Evolutionary conservation across 2,113 vertebrate genomes (phyloP).

Genomic region (Ivindomyrus marchei): DNA sequence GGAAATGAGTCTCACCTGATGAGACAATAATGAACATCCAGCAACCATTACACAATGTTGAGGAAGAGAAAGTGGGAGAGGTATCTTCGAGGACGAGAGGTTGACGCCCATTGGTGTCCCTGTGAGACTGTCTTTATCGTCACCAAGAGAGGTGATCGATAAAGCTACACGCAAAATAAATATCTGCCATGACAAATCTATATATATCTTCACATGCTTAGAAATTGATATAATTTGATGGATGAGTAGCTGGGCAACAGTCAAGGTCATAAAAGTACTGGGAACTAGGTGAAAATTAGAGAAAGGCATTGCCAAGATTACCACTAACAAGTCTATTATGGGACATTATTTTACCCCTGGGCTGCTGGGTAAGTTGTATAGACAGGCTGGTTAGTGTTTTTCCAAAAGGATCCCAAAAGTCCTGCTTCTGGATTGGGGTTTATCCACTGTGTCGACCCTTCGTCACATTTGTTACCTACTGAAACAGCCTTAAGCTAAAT

Average conservation of each 20-base stretch:
- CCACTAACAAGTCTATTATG: not conserved
- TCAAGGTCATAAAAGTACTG: not conserved
- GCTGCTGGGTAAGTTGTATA: not conserved
- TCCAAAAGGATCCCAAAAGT: not conserved
- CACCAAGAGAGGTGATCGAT: not conserved
- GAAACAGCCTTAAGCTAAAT: not conserved
- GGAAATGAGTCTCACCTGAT: not conserved
- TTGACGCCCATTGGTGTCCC: not conserved
- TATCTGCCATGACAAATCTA: not conserved
- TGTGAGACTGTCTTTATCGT: not conserved
- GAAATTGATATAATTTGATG: not conserved
- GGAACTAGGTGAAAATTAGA: not conserved
- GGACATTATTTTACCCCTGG: not conserved
- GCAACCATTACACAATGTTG: not conserved
- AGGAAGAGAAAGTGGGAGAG: not conserved
- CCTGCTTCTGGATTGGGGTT: not conserved
- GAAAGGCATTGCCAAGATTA: not conserved
- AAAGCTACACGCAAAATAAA: not conserved
- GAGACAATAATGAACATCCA: not conserved
- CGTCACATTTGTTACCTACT: not conserved
- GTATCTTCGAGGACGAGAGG: not conserved
- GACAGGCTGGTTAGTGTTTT: not conserved
- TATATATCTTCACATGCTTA: not conserved
- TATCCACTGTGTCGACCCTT: not conserved
- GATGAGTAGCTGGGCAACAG: not conserved